phyloP scores from a whole-genome alignment of 2,888 invertebrate genomes.

The Patella caerulea region DNA sequence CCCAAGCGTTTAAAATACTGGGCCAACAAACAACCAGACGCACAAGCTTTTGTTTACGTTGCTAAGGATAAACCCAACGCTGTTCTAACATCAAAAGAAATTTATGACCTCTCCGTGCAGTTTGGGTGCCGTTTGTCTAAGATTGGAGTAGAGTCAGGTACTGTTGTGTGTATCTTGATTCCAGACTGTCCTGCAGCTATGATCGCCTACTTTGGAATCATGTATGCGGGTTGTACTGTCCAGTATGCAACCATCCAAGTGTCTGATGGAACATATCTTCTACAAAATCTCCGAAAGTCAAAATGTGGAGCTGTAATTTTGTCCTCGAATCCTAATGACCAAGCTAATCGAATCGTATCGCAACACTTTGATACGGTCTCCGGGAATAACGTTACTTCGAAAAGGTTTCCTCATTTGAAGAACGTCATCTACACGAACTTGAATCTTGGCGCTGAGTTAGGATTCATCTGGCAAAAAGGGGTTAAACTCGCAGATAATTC shows the following conservation, averaged over 20 bases:
- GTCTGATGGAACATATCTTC: conserved; percentile 13
- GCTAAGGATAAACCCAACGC: neutral
- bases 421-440: too few species aligned
- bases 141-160: neutral
- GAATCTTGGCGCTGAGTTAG: too few species aligned
- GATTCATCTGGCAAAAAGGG: too few species aligned
- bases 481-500: neutral
- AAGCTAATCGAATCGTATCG: neutral
- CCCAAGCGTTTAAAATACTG: conserved; percentile 14
- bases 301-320: neutral
- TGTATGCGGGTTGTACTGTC: conserved; percentile 8
- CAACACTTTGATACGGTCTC: neutral
- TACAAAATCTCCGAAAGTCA: conserved; percentile 3
- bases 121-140: conserved; percentile 6
- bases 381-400: neutral
- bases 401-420: too few species aligned
- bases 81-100: conserved; percentile 9
- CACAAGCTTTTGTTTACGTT: conserved; percentile 13
- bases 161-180: conserved; percentile 12
- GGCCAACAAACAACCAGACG: neutral
- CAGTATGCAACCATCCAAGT: neutral
- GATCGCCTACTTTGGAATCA: conserved; percentile 12
- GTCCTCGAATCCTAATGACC: neutral
- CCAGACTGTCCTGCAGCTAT: conserved; percentile 15
- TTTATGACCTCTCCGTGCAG: neutral